Conservation (phyloP, 35 echinoderm and acorn worm species). For the Heliocidaris erythrogramma region DNA sequence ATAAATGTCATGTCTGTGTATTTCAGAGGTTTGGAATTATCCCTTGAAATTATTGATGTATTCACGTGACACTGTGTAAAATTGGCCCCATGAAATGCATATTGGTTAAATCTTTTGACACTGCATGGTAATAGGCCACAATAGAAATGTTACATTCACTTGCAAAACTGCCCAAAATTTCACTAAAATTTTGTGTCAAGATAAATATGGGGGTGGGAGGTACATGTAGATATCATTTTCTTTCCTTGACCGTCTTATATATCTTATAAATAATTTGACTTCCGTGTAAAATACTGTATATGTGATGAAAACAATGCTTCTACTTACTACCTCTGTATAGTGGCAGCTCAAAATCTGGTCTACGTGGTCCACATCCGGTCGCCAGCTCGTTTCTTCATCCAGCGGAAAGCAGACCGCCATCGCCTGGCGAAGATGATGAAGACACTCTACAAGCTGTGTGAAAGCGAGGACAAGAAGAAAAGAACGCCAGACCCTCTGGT, state of each 20-base stretch:
- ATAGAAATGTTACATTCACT: no score
- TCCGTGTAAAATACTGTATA: background rate
- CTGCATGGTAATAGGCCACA: no score
- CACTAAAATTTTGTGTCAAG: no score
- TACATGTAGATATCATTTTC: no score
- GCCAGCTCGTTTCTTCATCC: slow-evolving; percentile 78
- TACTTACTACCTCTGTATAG: background rate
- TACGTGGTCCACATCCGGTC: slow-evolving; percentile 75
- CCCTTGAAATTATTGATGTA: no score
- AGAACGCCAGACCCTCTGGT: slow-evolving; percentile 53
- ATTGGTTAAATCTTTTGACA: no score
- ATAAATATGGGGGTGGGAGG: no score
- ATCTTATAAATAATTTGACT: background rate
- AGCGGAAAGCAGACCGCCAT: slow-evolving; percentile 62
- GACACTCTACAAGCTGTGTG: slow-evolving; percentile 53
- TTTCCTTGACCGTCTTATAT: background rate
- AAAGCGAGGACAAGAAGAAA: slow-evolving; percentile 57
- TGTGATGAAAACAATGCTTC: background rate
- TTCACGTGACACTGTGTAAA: no score
- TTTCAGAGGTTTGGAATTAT: no score
- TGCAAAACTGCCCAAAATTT: no score
- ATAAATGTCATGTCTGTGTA: no score
- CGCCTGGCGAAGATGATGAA: slow-evolving; percentile 70
- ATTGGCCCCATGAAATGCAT: no score
- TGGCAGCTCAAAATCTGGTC: slow-evolving; percentile 58